Evolutionary conservation across 2,888 invertebrate species (phyloP).

Genomic region (Drosophila kokeensis): DNA sequence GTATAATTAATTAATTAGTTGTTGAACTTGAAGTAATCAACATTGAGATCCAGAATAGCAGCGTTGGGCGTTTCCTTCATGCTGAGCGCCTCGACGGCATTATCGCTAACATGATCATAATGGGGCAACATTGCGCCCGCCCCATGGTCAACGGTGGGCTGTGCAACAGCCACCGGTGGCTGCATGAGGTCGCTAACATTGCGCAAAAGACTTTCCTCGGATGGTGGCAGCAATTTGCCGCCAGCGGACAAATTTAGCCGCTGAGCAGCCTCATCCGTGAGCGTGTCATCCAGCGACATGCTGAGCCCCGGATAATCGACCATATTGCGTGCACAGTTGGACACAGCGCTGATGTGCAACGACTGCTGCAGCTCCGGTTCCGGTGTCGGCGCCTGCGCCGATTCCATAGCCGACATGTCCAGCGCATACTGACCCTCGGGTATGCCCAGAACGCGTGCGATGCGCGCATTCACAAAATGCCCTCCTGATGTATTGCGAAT

Average conservation of each 20-base stretch:
- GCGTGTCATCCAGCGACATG: constrained; percentile 83
- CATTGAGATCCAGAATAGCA: constrained; percentile 81
- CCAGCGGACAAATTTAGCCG: constrained; percentile 84
- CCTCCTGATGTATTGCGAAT: constrained; percentile 83
- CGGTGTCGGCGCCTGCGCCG: constrained; percentile 73
- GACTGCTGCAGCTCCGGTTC: constrained; percentile 58
- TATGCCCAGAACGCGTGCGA: constrained; percentile 82
- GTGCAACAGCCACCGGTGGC: constrained; percentile 60
- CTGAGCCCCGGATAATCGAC: constrained; percentile 84
- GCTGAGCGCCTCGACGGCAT: constrained; percentile 84
- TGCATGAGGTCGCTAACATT: constrained; percentile 83
- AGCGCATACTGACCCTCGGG: constrained; percentile 84
- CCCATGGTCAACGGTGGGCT: constrained; percentile 48
- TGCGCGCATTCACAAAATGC: constrained; percentile 82
- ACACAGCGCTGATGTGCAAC: constrained; percentile 36
- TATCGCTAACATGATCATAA: constrained; percentile 84
- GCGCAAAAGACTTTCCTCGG: constrained; percentile 84
- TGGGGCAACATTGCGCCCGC: constrained; percentile 64
- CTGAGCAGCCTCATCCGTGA: constrained; percentile 83
- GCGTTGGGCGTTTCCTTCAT: constrained; percentile 81
- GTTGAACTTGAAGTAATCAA: constrained; percentile 84
- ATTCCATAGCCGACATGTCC: constrained; percentile 82
- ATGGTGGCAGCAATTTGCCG: constrained; percentile 82
- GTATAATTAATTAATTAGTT: constrained; percentile 50
- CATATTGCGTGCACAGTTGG: constrained; percentile 55